Evolutionary conservation across 2,888 invertebrate species (phyloP).

Genomic region (Euplagia quadripunctaria): DNA sequence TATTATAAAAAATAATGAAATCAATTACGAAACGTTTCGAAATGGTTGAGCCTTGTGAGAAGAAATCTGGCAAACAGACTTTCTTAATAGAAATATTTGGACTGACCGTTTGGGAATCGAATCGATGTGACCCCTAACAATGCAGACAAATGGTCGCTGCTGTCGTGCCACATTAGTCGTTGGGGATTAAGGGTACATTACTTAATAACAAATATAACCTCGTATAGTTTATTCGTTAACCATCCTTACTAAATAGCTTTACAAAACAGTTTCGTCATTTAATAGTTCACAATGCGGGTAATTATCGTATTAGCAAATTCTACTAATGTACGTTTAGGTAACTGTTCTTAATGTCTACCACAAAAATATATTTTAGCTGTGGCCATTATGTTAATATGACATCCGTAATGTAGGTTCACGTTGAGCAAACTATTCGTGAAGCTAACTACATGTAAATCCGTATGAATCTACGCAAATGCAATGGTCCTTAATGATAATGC

Average conservation of each 20-base stretch:
- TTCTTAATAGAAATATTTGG: too few relatives aligned
- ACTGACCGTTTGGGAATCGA: too few relatives aligned
- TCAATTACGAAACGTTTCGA: too few relatives aligned
- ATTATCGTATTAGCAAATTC: conserved; percentile 17
- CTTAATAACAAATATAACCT: conserved; percentile 1
- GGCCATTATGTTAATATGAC: not conserved
- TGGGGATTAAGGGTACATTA: not conserved
- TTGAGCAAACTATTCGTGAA: not conserved
- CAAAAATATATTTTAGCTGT: not conserved
- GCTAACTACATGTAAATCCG: not conserved
- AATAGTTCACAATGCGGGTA: conserved; percentile 17
- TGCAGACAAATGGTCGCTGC: too few relatives aligned
- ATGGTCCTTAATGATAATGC: not conserved
- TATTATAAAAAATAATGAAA: too few relatives aligned
- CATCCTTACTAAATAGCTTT: conserved; percentile 8
- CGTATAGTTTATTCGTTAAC: conserved; percentile 3
- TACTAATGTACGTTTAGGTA: conserved; percentile 7
- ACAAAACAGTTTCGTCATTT: conserved; percentile 12
- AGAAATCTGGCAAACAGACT: too few relatives aligned
- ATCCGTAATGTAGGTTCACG: not conserved
- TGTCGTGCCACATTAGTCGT: too few relatives aligned
- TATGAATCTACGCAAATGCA: not conserved
- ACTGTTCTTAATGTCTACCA: conserved; percentile 6
- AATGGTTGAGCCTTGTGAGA: too few relatives aligned
- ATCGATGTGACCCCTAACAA: too few relatives aligned